Evolutionary conservation across 1,140 invertebrate species (phyloP), one percentile per base, ranked within the genome.

Genomic region (Drosophila mayri): DNA sequence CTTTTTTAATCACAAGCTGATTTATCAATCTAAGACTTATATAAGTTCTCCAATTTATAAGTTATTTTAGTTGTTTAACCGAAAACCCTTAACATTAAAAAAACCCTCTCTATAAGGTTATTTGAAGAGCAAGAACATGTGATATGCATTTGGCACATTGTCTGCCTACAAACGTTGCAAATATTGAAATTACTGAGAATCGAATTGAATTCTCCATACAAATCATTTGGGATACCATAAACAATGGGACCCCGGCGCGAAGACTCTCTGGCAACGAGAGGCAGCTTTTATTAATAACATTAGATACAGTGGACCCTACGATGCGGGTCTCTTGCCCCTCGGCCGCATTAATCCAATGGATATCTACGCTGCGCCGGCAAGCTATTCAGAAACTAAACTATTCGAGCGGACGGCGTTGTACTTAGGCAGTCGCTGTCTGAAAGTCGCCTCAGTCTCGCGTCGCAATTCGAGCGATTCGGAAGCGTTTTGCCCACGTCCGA

Each of bases 381-480:
- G 11, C 37, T 43, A 44, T 55, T 46, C 40, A 37, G 47, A 68
- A 76, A 77, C 37, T 30, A 60, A 80, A 80, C 84, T 88, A 88
- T 78, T 90, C 67, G 73, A 67, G 55, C 85, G 74, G 76, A 40
- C 83, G 60, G 78, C 77, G 81, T 73, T 81, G 72, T 79, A 75
- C 83, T 81, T 68, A 71, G 84, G 75, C 73, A 52, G 65, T 58
- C 67, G 81, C 57, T 63, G 80, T 44, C 85, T 81, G 82, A 86
- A 86, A 74, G 82, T 78, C 82, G 81, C 55, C 71, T 80, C 78
- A 88, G 85, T 90, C 85, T 90, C 85, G 86, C 86, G 85, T 66
- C 86, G 85, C 81, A 90, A 79, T 90, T 88, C 85, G 78, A 88
- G 85, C 85, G 81, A 90, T 90, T 90, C 86, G 86, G 85, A 85